phyloP scores from a whole-genome alignment of 2,888 invertebrate species.

The Cheilosia grossa region DNA sequence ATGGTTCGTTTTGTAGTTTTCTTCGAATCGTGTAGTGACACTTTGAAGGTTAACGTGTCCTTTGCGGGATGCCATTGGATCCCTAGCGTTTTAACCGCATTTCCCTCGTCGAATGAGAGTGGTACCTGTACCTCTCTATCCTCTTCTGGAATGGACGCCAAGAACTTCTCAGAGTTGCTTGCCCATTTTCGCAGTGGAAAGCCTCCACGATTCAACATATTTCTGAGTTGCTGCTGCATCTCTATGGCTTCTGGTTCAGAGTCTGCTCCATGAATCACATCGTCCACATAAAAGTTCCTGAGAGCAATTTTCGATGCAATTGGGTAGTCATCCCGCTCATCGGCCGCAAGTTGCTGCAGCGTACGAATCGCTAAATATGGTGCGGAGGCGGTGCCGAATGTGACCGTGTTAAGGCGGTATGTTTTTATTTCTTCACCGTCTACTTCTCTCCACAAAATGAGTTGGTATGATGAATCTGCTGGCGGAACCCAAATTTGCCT shows the following conservation, averaged over 20 bases:
- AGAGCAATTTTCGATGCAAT: conserved; percentile 1
- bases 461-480: no score
- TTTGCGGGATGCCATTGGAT: conserved; percentile 17
- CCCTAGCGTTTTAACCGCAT: neutral
- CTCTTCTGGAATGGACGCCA: neutral
- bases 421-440: no score
- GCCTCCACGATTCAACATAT: neutral
- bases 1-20: conserved; percentile 23
- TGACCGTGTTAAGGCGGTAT: no score
- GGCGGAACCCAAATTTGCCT: conserved; percentile 21
- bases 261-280: conserved; percentile 30
- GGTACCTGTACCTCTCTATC: conserved; percentile 8
- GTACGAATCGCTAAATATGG: conserved; percentile 25
- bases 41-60: conserved; percentile 2
- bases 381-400: no score
- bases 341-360: conserved; percentile 19
- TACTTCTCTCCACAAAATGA: no score
- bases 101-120: conserved; percentile 1
- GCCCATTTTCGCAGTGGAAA: no score
- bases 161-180: neutral
- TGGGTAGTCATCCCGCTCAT: conserved; percentile 9
- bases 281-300: conserved; percentile 11
- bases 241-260: conserved; percentile 12
- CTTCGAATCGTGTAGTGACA: neutral
- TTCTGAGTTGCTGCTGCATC: neutral